Conservation (phyloP, 92 coral and sea anemone species). For the Zoanthus gigantus region DNA sequence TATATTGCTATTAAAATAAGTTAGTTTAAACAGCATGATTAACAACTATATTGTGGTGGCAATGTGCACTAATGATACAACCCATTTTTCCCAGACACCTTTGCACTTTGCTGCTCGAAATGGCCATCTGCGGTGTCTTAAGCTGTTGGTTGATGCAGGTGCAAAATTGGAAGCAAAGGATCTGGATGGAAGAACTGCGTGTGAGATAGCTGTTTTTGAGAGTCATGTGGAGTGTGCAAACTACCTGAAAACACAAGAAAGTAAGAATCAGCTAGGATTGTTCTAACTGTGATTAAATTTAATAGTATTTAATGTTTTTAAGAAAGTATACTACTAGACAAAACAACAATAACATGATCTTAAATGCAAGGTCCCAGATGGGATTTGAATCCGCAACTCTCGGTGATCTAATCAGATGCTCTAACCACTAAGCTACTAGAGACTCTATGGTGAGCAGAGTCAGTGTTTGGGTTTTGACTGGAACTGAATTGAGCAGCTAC, state of each 20-base stretch:
- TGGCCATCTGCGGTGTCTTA: constrained; percentile 90
- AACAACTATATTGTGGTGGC: neutral
- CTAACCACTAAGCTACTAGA: too few relatives aligned
- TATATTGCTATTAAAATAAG: too few relatives aligned
- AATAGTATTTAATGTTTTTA: too few relatives aligned
- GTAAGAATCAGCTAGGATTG: constrained; percentile 41
- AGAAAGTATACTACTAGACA: too few relatives aligned
- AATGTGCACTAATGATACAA: neutral
- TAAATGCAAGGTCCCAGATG: too few relatives aligned
- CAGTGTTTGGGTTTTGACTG: too few relatives aligned
- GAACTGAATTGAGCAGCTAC: too few relatives aligned
- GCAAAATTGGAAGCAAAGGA: constrained; percentile 74
- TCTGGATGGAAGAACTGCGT: constrained; percentile 75
- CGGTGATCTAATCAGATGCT: too few relatives aligned
- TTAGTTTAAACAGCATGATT: neutral
- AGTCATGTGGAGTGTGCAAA: constrained; percentile 80
- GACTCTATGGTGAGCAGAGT: too few relatives aligned
- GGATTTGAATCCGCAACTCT: too few relatives aligned
- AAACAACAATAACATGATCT: too few relatives aligned
- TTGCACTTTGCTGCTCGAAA: constrained; percentile 93
- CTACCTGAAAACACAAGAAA: constrained; percentile 78
- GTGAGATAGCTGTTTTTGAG: constrained; percentile 76
- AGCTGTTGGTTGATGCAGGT: constrained; percentile 84
- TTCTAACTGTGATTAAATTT: too few relatives aligned
- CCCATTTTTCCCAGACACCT: constrained; percentile 75